Conservation (phyloP, 2,797 vertebrate genomes). For the Naso thynnoides region DNA sequence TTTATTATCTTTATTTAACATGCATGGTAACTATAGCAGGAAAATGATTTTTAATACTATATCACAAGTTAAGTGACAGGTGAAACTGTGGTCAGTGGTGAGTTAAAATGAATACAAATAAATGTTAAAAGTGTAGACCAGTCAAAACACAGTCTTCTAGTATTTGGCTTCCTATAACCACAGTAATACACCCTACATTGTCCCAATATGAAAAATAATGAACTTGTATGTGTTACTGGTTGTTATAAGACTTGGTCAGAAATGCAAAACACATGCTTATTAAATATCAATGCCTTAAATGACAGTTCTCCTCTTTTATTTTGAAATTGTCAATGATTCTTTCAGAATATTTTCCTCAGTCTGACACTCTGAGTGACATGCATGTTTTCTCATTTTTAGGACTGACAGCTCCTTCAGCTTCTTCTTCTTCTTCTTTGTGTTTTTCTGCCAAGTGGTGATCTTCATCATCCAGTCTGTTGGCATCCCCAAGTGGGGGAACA, state of each 20-base stretch:
- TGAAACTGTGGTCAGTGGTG: background rate
- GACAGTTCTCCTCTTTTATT: background rate
- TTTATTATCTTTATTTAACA: no score
- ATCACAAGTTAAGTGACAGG: background rate
- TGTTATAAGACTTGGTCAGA: background rate
- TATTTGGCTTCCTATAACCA: no score
- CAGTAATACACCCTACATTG: background rate
- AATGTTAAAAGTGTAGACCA: background rate
- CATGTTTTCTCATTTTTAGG: conserved; percentile 78
- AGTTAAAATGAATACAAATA: background rate
- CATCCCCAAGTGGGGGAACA: conserved; percentile 93
- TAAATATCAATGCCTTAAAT: background rate
- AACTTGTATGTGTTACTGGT: background rate
- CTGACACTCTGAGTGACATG: background rate
- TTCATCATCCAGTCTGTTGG: conserved; percentile 94
- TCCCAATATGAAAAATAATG: background rate
- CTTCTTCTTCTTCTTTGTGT: conserved; percentile 98
- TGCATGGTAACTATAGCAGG: no score
- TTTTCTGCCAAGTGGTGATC: conserved; percentile 93
- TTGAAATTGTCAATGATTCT: background rate
- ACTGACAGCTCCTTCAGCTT: conserved; percentile 98
- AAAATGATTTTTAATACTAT: background rate
- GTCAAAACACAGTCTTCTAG: no score
- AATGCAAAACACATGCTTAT: background rate
- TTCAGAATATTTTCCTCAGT: background rate